phyloP scores from a whole-genome alignment of 2,113 vertebrate genomes.

The Caranx melampygus region DNA sequence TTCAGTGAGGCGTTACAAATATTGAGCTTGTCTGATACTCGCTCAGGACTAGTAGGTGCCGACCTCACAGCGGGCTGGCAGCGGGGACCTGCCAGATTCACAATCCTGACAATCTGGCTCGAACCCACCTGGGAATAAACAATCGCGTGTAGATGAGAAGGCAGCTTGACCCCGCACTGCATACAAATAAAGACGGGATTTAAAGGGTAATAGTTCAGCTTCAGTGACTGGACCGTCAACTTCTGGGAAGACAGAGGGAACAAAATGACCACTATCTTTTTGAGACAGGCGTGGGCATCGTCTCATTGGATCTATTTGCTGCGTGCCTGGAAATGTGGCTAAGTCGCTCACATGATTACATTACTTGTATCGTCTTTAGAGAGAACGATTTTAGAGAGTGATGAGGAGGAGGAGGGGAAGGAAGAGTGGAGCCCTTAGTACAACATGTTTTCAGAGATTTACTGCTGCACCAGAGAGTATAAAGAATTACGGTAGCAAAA shows the following conservation, averaged over 20 bases:
- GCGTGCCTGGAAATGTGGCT: slow-evolving; percentile 23
- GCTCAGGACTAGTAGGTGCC: slow-evolving; percentile 3
- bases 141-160: slow-evolving; percentile 20
- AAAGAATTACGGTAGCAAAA: not conserved
- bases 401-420: slow-evolving; percentile 1
- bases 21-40: not conserved
- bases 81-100: slow-evolving; percentile 19
- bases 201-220: slow-evolving; percentile 21
- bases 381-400: slow-evolving; percentile 4
- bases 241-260: slow-evolving; percentile 46
- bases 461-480: not conserved
- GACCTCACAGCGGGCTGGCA: not conserved
- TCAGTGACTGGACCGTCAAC: slow-evolving; percentile 11
- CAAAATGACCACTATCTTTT: slow-evolving; percentile 17
- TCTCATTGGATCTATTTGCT: slow-evolving; percentile 2
- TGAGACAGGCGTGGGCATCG: not conserved
- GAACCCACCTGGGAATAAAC: not conserved
- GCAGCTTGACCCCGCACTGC: slow-evolving; percentile 20
- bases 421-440: not conserved
- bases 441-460: not conserved
- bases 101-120: slow-evolving; percentile 15
- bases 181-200: slow-evolving; percentile 54
- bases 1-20: not conserved
- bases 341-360: slow-evolving; percentile 34
- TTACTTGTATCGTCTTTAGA: slow-evolving; percentile 1